phyloP scores from a whole-genome alignment of 2,797 vertebrate species.

The Poeciliopsis infans region DNA sequence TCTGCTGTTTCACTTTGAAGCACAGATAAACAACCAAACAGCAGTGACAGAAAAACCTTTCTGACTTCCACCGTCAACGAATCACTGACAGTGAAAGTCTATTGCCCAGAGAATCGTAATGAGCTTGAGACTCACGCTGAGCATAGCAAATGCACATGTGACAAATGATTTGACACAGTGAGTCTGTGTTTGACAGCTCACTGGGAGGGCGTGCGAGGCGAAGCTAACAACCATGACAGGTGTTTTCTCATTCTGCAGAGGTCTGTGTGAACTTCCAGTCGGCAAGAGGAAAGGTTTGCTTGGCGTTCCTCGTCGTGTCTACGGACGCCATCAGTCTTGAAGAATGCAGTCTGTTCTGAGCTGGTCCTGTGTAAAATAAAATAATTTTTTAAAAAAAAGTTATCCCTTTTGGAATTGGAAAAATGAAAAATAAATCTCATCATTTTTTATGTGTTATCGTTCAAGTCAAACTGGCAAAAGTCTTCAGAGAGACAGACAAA shows the following conservation, averaged over 20 bases:
- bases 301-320: neutral
- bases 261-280: neutral
- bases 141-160: neutral
- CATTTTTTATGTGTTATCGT: neutral
- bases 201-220: neutral
- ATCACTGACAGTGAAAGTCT: neutral
- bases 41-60: neutral
- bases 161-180: neutral
- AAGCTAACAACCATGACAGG: conserved; percentile 1
- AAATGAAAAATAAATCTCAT: neutral
- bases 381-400: neutral
- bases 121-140: neutral
- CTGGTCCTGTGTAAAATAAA: neutral
- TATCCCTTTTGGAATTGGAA: neutral
- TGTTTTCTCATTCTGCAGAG: neutral
- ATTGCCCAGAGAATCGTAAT: neutral
- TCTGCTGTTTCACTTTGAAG: neutral
- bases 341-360: neutral
- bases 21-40: neutral
- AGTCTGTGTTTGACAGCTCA: conserved; percentile 2
- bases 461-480: neutral
- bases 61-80: neutral
- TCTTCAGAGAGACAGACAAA: neutral
- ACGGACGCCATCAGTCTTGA: neutral
- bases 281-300: neutral